These are phyloP conservation scores for Artibeus lituratus DNA, from an alignment of 2,797 vertebrate genomes.

Conservation along the genomic window DNA sequence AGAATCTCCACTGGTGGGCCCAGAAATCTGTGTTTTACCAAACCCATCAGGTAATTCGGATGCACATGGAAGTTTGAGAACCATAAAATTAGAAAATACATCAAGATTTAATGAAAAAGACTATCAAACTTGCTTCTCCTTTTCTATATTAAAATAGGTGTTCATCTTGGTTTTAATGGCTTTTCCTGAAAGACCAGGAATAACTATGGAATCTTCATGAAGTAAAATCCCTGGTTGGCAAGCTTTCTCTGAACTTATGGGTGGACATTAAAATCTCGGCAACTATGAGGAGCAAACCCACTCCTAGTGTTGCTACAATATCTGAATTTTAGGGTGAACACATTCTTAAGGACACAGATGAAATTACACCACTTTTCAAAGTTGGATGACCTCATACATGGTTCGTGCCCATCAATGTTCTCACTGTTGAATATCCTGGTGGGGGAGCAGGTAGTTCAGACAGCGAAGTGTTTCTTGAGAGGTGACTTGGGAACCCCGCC, in stretches of 20 bases:
- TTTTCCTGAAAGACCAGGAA: neutral
- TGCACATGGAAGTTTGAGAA: neutral
- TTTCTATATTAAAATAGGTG: no score
- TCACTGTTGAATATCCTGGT: neutral
- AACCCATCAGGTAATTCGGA: neutral
- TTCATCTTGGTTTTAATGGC: neutral
- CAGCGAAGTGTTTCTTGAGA: neutral
- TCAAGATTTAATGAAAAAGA: neutral
- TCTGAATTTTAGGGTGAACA: constrained; percentile 7
- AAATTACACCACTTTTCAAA: neutral
- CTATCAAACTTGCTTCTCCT: neutral
- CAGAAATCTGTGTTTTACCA: neutral
- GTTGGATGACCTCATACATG: neutral
- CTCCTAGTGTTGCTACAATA: neutral
- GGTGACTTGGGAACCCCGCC: neutral
- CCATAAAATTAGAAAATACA: neutral
- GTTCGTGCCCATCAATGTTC: no score
- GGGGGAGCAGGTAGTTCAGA: neutral
- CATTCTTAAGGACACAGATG: neutral
- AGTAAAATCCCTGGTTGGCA: neutral
- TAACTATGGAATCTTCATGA: neutral
- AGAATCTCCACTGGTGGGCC: neutral
- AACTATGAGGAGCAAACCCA: neutral
- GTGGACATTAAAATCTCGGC: neutral
- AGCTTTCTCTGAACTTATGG: neutral